phyloP scores from a whole-genome alignment of 2,113 vertebrate genomes.

The Colossoma macropomum region DNA sequence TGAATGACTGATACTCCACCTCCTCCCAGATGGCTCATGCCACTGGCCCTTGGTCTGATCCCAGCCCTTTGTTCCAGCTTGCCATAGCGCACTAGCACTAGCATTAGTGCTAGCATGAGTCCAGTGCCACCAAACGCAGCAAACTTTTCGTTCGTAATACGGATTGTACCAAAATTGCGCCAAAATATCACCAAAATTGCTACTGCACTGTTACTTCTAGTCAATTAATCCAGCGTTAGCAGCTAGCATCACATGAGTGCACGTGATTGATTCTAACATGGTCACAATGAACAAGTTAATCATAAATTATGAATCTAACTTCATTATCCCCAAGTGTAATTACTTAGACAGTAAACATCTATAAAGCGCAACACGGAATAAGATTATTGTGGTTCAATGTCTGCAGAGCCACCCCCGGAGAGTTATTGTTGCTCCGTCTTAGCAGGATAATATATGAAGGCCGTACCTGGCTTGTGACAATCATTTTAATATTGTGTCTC shows the following conservation, averaged over 20 bases:
- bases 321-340: constrained; percentile 48
- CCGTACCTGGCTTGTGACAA: constrained; percentile 69
- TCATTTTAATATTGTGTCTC: constrained; percentile 68
- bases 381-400: constrained; percentile 36
- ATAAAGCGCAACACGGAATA: constrained; percentile 43
- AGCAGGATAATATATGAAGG: constrained; percentile 65
- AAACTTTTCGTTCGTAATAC: no score
- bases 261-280: constrained; percentile 33
- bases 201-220: constrained; percentile 6
- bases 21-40: constrained; percentile 78
- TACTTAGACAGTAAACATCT: constrained; percentile 53
- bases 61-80: constrained; percentile 79
- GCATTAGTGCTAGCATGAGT: constrained; percentile 75
- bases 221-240: constrained; percentile 32
- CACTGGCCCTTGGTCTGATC: constrained; percentile 80
- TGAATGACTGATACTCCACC: constrained; percentile 77
- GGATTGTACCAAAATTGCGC: no score
- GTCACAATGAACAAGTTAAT: constrained; percentile 45
- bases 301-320: constrained; percentile 53
- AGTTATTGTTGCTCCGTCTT: constrained; percentile 60
- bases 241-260: constrained; percentile 30
- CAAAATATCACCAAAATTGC: not conserved
- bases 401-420: constrained; percentile 46
- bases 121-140: constrained; percentile 69
- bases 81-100: constrained; percentile 72